Percentiles rank a stretch among this genome's conserved stretches.
Conservation (phyloP, 64 coral and sea anemone genomes). For the Astreopora myriophthalma region DNA sequence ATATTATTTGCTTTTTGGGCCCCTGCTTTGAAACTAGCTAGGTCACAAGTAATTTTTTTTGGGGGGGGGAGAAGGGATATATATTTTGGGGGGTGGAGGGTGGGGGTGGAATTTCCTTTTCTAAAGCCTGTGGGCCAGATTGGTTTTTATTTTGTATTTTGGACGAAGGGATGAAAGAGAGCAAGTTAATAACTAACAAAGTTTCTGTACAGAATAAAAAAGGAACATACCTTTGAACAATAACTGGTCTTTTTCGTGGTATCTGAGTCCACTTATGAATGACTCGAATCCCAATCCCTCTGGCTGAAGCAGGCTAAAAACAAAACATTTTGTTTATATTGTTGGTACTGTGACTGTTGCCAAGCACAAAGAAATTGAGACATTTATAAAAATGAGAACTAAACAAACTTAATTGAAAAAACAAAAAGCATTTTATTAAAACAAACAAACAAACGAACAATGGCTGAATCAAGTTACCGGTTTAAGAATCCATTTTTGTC, state of each 20-base stretch:
- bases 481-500: constrained; percentile 99
- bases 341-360: neutral
- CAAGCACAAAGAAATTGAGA: neutral
- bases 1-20: too few species aligned
- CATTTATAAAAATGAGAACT: neutral
- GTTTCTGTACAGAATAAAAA: too few species aligned
- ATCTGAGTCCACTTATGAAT: constrained; percentile 99
- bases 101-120: too few species aligned
- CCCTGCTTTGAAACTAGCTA: too few species aligned
- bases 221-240: constrained; percentile 87
- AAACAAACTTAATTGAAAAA: neutral
- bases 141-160: too few species aligned
- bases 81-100: too few species aligned
- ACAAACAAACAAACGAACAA: neutral
- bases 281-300: constrained; percentile 95
- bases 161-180: too few species aligned
- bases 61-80: too few species aligned
- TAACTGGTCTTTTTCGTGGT: constrained; percentile 96
- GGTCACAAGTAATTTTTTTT: too few species aligned
- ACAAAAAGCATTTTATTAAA: neutral
- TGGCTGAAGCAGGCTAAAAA: constrained; percentile 97
- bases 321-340: neutral
- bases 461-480: constrained; percentile 62
- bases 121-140: too few species aligned
- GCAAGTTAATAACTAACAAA: too few species aligned